Evolutionary conservation across 2,888 invertebrate genomes (phyloP).

Genomic region (Cerastoderma edule): DNA sequence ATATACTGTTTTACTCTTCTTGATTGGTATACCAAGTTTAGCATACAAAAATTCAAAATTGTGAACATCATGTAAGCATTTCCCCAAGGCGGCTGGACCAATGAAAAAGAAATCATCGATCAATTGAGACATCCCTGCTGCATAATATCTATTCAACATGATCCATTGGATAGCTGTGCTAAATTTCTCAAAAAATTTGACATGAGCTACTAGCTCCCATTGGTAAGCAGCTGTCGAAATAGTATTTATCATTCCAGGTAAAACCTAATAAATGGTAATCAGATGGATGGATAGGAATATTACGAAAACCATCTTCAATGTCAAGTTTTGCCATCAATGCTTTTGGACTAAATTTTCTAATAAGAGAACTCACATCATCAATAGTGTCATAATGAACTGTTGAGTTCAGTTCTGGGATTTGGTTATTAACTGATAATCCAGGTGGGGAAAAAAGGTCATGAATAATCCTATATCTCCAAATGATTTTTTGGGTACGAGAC

Average conservation of each 20-base stretch:
- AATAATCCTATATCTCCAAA: constrained; percentile 34
- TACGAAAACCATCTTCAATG: constrained; percentile 41
- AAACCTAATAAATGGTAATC: constrained; percentile 39
- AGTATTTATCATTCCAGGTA: constrained; percentile 23
- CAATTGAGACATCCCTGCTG: not conserved
- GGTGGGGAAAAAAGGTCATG: constrained; percentile 46
- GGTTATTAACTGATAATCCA: constrained; percentile 34
- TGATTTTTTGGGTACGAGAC: constrained; percentile 40
- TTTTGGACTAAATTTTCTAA: constrained; percentile 23
- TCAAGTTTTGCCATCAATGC: constrained; percentile 44
- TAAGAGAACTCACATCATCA: constrained; percentile 35
- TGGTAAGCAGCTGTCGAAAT: constrained; percentile 1
- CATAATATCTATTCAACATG: not conserved
- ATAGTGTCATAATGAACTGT: constrained; percentile 34
- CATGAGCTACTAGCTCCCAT: constrained; percentile 9
- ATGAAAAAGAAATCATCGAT: not conserved
- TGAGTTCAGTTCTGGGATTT: constrained; percentile 35
- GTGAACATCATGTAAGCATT: constrained; percentile 3
- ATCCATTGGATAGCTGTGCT: constrained; percentile 13
- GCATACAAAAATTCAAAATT: constrained; percentile 13
- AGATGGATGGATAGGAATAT: constrained; percentile 43
- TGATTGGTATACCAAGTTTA: constrained; percentile 7
- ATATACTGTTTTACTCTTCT: not conserved
- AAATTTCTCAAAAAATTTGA: constrained; percentile 7
- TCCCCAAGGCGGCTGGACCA: not conserved